These are phyloP conservation scores for Leptestheria dahalacensis DNA, from an alignment of 1,140 invertebrate species.

Conservation along the genomic window DNA sequence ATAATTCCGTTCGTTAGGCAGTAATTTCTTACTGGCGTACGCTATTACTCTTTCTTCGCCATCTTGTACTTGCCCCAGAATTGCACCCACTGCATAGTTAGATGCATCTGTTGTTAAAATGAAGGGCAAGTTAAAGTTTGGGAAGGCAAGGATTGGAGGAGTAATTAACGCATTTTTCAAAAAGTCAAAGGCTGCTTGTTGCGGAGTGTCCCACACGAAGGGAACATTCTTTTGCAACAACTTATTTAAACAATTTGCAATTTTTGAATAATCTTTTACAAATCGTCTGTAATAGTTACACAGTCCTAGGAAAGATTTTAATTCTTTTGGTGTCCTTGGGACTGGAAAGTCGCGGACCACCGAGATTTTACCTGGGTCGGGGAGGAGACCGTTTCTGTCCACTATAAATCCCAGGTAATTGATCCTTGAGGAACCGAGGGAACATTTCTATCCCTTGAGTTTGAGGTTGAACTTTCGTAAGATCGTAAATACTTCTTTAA, in stretches of 20 bases:
- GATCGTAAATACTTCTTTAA: constrained; percentile 4
- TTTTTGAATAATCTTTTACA: not conserved
- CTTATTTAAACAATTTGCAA: not conserved
- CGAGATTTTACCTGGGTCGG: constrained; percentile 23
- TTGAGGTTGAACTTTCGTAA: not conserved
- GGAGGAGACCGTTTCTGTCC: constrained; percentile 22
- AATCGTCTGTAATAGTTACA: constrained; percentile 6
- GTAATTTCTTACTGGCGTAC: not conserved
- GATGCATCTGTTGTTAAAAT: not conserved
- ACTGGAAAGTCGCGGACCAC: constrained; percentile 19
- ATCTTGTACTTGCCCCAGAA: not conserved
- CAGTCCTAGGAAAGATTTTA: not conserved
- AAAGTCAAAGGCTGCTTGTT: not conserved
- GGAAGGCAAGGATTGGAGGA: not conserved
- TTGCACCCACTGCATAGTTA: not conserved
- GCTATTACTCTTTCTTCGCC: not conserved
- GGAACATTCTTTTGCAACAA: not conserved
- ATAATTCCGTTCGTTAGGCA: not conserved
- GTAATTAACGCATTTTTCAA: not conserved
- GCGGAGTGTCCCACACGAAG: not conserved
- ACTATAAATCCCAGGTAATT: constrained; percentile 26
- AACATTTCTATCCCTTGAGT: not conserved
- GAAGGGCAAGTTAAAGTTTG: not conserved
- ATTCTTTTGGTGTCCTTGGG: not conserved
- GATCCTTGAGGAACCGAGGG: not conserved